phyloP scores from a whole-genome alignment of 2,797 vertebrate genomes.

The Distichodus sexfasciatus region DNA sequence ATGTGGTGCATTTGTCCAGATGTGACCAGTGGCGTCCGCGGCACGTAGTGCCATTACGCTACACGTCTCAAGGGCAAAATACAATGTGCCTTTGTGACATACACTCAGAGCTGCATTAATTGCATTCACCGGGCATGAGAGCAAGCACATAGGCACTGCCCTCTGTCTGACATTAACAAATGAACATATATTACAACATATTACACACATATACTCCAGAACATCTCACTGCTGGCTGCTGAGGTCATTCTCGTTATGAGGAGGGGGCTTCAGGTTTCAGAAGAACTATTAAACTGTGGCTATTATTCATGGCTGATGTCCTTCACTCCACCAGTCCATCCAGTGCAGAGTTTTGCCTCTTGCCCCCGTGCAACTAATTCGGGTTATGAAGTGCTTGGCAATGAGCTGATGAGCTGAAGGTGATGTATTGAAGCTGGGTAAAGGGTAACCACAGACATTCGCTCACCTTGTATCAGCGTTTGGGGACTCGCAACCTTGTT shows the following conservation, averaged over 20 bases:
- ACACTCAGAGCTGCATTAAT: slow-evolving; percentile 16
- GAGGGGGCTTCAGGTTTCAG: background rate
- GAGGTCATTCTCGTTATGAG: slow-evolving; percentile 3
- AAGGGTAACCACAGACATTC: background rate
- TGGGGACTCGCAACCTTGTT: background rate
- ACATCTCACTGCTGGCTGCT: background rate
- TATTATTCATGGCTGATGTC: background rate
- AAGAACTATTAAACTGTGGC: background rate
- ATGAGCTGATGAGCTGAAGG: background rate
- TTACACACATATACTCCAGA: background rate
- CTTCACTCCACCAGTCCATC: background rate
- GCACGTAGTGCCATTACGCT: slow-evolving; percentile 15
- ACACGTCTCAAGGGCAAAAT: slow-evolving; percentile 34
- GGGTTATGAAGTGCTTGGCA: background rate
- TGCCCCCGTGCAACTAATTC: background rate
- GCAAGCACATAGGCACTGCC: background rate
- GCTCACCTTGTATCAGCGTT: background rate
- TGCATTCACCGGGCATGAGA: slow-evolving; percentile 6
- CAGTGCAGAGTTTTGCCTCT: background rate
- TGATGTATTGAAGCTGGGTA: background rate
- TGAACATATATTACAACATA: slow-evolving; percentile 4
- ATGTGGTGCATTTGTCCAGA: slow-evolving; percentile 29
- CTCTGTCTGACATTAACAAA: slow-evolving; percentile 11
- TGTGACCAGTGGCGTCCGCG: slow-evolving; percentile 9
- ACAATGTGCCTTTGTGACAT: slow-evolving; percentile 23